Percentiles rank a stretch among this genome's conserved stretches.
Evolutionary conservation across 1,140 invertebrate genomes (phyloP).

Genomic region (Chironomus striatipennis): DNA sequence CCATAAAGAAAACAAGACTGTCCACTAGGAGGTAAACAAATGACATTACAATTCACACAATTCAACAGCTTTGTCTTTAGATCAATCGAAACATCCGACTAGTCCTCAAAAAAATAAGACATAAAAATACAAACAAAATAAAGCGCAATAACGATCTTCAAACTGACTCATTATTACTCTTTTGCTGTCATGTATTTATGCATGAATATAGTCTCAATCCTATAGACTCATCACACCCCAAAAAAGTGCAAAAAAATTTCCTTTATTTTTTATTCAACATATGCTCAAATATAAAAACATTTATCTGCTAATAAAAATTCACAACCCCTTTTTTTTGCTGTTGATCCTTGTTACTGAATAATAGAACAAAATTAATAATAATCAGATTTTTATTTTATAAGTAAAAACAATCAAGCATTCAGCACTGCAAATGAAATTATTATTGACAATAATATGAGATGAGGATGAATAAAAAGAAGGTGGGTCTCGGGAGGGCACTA

Average conservation of each 20-base stretch:
- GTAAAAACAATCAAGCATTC: neutral
- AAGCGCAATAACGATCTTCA: too few species aligned
- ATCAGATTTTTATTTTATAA: neutral
- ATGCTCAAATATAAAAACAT: neutral
- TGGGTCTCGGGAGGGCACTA: neutral
- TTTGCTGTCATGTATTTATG: too few species aligned
- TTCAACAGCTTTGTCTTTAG: too few species aligned
- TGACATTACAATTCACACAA: too few species aligned
- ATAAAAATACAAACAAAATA: too few species aligned
- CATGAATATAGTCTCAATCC: neutral
- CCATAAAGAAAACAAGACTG: too few species aligned
- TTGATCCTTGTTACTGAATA: neutral
- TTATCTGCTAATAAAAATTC: neutral
- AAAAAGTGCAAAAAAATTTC: neutral
- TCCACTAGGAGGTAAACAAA: too few species aligned
- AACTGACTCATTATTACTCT: too few species aligned
- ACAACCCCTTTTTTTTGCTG: neutral
- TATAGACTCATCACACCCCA: neutral
- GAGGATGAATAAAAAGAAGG: neutral
- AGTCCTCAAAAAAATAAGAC: too few species aligned
- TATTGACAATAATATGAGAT: neutral
- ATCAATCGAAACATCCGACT: too few species aligned
- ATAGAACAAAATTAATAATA: neutral
- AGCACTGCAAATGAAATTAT: too few species aligned
- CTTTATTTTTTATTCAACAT: neutral